Conservation (phyloP, 2,113 vertebrate species). For the Anguilla rostrata region DNA sequence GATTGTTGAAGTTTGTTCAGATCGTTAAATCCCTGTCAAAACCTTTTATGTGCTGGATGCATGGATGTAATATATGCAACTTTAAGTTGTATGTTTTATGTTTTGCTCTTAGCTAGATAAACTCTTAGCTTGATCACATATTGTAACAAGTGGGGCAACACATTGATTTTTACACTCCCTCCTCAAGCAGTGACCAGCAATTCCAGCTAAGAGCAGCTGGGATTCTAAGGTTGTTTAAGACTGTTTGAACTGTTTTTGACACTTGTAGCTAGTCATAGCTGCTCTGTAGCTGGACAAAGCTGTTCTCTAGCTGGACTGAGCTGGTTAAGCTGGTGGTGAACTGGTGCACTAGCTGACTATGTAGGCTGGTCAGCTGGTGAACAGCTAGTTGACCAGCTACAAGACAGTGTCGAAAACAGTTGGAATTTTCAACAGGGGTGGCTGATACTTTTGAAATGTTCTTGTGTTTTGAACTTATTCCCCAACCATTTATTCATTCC, state of each 20-base stretch:
- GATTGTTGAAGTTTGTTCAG: background rate
- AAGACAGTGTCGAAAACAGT: too few species aligned
- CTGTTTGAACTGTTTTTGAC: background rate
- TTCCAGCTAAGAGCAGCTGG: too few species aligned
- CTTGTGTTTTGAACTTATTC: background rate
- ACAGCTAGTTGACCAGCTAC: too few species aligned
- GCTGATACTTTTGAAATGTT: background rate
- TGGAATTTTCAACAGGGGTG: too few species aligned
- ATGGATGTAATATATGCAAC: background rate
- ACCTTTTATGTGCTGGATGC: background rate
- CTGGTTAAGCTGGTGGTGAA: too few species aligned
- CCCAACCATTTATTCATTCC: background rate
- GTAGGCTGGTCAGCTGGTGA: too few species aligned
- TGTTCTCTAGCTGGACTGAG: too few species aligned
- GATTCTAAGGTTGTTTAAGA: too few species aligned
- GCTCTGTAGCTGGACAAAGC: too few species aligned
- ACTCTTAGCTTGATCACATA: background rate
- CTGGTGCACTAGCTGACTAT: too few species aligned
- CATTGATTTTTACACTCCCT: background rate
- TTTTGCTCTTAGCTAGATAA: too few species aligned
- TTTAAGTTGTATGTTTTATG: background rate
- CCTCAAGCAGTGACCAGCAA: background rate
- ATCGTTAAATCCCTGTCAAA: background rate
- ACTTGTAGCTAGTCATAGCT: too few species aligned
- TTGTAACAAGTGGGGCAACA: background rate